These are phyloP conservation scores for Porites cylindrica DNA, from an alignment of 92 coral and sea anemone genomes.

Conservation along the genomic window DNA sequence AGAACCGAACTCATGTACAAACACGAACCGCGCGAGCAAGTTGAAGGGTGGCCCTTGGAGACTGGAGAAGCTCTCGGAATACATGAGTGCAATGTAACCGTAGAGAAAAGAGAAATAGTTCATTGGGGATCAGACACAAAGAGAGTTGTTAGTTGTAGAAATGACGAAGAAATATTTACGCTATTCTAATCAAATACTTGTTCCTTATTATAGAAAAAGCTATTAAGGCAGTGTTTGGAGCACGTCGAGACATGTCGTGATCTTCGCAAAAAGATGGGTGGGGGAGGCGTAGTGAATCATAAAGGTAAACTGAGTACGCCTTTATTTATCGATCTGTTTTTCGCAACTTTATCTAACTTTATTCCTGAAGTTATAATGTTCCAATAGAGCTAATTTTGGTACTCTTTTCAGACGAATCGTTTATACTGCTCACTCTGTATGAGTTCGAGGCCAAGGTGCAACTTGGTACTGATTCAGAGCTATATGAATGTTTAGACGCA, in stretches of 20 bases:
- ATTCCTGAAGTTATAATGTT: not conserved
- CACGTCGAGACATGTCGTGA: slow-evolving; percentile 82
- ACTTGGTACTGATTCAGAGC: slow-evolving; percentile 70
- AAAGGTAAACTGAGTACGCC: slow-evolving; percentile 1
- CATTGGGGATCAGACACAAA: too few relatives aligned
- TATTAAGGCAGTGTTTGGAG: slow-evolving; percentile 75
- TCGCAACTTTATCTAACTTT: not conserved
- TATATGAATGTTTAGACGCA: slow-evolving; percentile 80
- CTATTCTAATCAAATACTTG: not conserved
- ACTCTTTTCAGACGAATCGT: slow-evolving; percentile 75
- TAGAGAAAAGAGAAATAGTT: too few relatives aligned
- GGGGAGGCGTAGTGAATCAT: slow-evolving; percentile 43
- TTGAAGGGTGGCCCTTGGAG: too few relatives aligned
- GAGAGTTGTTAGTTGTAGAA: too few relatives aligned
- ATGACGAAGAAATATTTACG: not conserved
- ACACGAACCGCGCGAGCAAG: too few relatives aligned
- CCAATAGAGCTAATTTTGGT: not conserved
- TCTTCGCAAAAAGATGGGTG: slow-evolving; percentile 51
- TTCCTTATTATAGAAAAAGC: slow-evolving; percentile 59
- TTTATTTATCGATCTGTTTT: not conserved
- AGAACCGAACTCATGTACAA: too few relatives aligned
- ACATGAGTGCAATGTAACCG: too few relatives aligned
- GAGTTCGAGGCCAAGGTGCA: slow-evolving; percentile 97
- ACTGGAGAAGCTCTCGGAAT: too few relatives aligned
- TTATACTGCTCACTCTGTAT: slow-evolving; percentile 78